Base-by-base conservation (phyloP, 2,888 invertebrate species). In the Luperina testacea region DNA sequence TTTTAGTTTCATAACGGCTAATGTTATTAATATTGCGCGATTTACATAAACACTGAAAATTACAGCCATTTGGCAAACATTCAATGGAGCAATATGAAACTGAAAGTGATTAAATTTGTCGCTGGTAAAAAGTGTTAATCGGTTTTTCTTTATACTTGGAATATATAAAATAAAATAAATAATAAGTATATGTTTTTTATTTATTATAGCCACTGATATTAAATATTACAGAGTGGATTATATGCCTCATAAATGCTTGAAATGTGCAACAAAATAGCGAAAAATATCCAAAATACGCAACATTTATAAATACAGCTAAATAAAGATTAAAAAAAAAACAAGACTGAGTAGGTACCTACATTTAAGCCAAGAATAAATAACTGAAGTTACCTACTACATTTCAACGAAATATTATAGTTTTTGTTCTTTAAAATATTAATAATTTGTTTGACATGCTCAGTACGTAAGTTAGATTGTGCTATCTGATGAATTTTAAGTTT, bases 1-100 rank as follows among this genome's bases (percentile, higher is more conserved):
- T 64, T 82, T 77, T 70, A 81, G 77, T 83, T 73, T 68, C 73
- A 77, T 80, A 83, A 65, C 77, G 38, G 73, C 76, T 73, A 72
- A 80, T 72, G 70, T 67, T 77, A 73, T 79, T 78, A 71, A 63
- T 83, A 82, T 73, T 75, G 53, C 63, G 27, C 24, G 15, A 75
- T 78, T 72, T 63, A 69, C 27, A 72, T 75, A 72, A 75, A 61
- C 72, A 64, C 53, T 75, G 32, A 77, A 75, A 68, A 75, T 83
- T 77, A 85, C 53, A 64, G 59, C 51, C 57, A 42, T 72, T 83
- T 78, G 78, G 78, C 83, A 78, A 59, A 48, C 24, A 57, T 82
- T 86, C 86, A 82, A 78, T 74, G 68, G 32, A 67, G 32, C 7
- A 45, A 61, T 65, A 51, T 63, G 11, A 71, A 59, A 45, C 42